These are phyloP conservation scores for Luperina testacea DNA, from an alignment of 2,888 invertebrate species.

Conservation along the genomic window DNA sequence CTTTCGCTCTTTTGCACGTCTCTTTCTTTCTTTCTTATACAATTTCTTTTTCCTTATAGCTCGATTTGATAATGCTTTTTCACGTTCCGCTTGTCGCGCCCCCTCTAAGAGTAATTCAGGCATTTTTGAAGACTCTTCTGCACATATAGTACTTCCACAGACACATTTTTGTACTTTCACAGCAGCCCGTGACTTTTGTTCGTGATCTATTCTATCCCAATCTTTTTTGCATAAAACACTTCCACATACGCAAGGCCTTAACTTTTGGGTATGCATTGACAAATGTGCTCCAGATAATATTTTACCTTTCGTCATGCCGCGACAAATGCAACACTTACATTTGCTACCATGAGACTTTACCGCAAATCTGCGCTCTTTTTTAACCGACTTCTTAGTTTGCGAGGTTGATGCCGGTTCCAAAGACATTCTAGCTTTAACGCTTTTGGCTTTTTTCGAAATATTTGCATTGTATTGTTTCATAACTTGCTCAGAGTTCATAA, in stretches of 20 bases:
- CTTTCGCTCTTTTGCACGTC: constrained; percentile 4
- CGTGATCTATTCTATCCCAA: constrained; percentile 14
- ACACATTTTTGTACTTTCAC: constrained; percentile 37
- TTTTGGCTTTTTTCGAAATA: not conserved
- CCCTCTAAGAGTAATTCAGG: constrained; percentile 31
- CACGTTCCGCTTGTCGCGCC: not conserved
- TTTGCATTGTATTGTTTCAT: not conserved
- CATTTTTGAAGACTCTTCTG: constrained; percentile 38
- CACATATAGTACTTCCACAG: constrained; percentile 52
- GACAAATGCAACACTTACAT: constrained; percentile 46
- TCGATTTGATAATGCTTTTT: not conserved
- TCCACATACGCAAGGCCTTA: constrained; percentile 50
- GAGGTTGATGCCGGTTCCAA: not conserved
- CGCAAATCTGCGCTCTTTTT: not conserved
- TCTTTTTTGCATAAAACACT: constrained; percentile 43
- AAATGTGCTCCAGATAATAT: not conserved
- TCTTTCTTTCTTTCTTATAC: constrained; percentile 5
- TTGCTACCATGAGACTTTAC: not conserved
- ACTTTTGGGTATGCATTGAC: not conserved
- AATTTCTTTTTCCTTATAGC: not conserved
- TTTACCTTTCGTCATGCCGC: not conserved
- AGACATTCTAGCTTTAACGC: not conserved
- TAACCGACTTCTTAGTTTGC: not conserved
- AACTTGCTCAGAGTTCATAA: not conserved
- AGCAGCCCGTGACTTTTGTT: not conserved